Evolutionary conservation across 2,888 invertebrate genomes (phyloP), one percentile per base, ranked within the genome.

Genomic region (Temnothorax ravouxi): DNA sequence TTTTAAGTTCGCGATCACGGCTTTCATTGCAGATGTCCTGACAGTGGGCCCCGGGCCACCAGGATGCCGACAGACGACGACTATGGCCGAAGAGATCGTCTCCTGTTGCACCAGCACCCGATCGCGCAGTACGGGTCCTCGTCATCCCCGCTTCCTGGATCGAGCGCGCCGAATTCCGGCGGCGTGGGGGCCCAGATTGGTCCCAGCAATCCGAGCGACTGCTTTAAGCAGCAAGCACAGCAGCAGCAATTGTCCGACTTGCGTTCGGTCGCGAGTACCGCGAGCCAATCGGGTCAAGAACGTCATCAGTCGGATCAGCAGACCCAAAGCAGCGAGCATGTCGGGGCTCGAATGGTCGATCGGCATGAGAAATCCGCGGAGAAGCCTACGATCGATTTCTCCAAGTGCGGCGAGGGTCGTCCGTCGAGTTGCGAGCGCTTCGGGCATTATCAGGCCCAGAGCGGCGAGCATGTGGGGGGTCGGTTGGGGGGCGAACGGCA

Each of bases 1-100:
- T 56, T 15, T 56, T 9, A 81, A 54, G 8, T 66, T 54, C 2
- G 3, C n/a, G 13, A 44, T 84, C 13, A 34, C 11, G 47, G 56
- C 54, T 80, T 75, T 86, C 85, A 71, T 95, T 95, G 0, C 95
- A 96, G 96, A 96, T 96, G 96, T 96, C 96, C 96, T 96, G 96
- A 96, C 96, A 96, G 95, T 95, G 96, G 96, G 96, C 95, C 95
- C 95, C 95, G 96, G 96, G 96, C 96, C 96, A 95, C 96, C 96
- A 96, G 96, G 95, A 96, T 96, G 96, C 96, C 96, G 95, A 95
- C 95, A 93, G 95, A 95, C 94, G 94, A 95, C 93, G 95, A 95
- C 94, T 95, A 94, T 95, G 95, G 95, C 94, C 95, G 94, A 94
- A 93, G 94, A 94, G 94, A 93, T 94, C 94, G 94, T 94, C 94